Conservation (phyloP, 2,797 vertebrate genomes). For the Arnoldichthys spilopterus region DNA sequence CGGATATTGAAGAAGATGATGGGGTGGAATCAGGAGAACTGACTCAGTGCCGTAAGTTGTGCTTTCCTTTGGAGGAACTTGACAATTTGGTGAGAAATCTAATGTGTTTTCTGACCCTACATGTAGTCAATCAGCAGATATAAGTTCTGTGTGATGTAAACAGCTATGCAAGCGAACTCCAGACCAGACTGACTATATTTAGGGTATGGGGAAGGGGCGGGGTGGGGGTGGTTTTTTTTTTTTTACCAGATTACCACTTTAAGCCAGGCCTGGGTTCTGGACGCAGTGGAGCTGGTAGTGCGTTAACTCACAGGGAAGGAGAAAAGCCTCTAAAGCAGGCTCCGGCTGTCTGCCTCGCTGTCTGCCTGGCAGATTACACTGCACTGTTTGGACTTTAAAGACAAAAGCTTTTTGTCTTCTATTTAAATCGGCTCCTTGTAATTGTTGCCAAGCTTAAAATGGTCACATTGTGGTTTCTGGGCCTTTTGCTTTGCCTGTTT, state of each 20-base stretch:
- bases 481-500: background rate
- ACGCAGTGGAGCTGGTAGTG: background rate
- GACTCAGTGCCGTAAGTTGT: slow-evolving; percentile 20
- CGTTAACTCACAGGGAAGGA: slow-evolving; percentile 7
- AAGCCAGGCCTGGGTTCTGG: background rate
- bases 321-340: slow-evolving; percentile 44
- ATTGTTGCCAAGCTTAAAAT: slow-evolving; percentile 64
- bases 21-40: background rate
- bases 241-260: background rate
- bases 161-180: background rate
- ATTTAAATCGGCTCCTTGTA: slow-evolving; percentile 70
- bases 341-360: slow-evolving; percentile 47
- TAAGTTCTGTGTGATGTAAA: too few species aligned
- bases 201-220: background rate
- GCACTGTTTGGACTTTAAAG: slow-evolving; percentile 64
- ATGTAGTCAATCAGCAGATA: too few species aligned
- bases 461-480: slow-evolving; percentile 45
- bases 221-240: background rate
- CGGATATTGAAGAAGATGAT: slow-evolving; percentile 56
- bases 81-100: background rate
- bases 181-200: background rate
- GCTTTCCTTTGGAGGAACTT: background rate
- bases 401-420: slow-evolving; percentile 66
- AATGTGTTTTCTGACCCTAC: background rate
- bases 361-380: slow-evolving; percentile 57